A percentile compares a stretch with the other conserved stretches of the same genome.
Conservation (phyloP, 2,888 invertebrate species). For the Erebia epiphron region DNA sequence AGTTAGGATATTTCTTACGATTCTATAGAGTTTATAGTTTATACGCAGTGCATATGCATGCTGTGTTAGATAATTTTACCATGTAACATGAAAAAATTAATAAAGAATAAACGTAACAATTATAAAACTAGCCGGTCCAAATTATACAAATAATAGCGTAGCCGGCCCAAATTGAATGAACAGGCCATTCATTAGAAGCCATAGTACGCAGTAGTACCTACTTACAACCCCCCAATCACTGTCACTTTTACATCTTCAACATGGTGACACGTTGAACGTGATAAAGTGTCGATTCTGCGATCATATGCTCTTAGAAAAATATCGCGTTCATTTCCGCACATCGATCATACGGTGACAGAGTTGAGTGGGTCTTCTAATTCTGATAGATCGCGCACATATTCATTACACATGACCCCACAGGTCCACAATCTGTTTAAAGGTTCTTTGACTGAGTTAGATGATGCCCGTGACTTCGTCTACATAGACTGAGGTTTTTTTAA, state of each 20-base stretch:
- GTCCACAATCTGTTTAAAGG: slow-evolving; percentile 38
- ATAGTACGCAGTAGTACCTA: not conserved
- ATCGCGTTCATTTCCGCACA: slow-evolving; percentile 81
- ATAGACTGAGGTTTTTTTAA: too few species aligned
- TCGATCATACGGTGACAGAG: slow-evolving; percentile 73
- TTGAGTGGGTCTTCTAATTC: slow-evolving; percentile 77
- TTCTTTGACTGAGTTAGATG: not conserved
- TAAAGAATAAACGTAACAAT: too few species aligned
- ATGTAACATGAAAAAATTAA: too few species aligned
- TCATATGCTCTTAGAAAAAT: slow-evolving; percentile 75
- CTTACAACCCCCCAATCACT: slow-evolving; percentile 21
- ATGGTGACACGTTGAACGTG: slow-evolving; percentile 42
- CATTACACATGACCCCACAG: slow-evolving; percentile 50
- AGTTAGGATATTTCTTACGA: too few species aligned
- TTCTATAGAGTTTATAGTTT: too few species aligned
- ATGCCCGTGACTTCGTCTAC: too few species aligned
- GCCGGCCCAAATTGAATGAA: too few species aligned
- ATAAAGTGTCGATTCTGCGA: slow-evolving; percentile 63
- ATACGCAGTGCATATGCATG: too few species aligned
- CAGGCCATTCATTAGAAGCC: too few species aligned
- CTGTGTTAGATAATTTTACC: too few species aligned
- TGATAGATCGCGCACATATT: slow-evolving; percentile 78
- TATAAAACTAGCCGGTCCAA: too few species aligned
- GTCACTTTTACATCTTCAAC: slow-evolving; percentile 40
- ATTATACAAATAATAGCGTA: too few species aligned